A percentile compares a stretch with the other conserved stretches of the same genome.
Conservation (phyloP, 2,888 invertebrate species). For the Lasiommata megera region DNA sequence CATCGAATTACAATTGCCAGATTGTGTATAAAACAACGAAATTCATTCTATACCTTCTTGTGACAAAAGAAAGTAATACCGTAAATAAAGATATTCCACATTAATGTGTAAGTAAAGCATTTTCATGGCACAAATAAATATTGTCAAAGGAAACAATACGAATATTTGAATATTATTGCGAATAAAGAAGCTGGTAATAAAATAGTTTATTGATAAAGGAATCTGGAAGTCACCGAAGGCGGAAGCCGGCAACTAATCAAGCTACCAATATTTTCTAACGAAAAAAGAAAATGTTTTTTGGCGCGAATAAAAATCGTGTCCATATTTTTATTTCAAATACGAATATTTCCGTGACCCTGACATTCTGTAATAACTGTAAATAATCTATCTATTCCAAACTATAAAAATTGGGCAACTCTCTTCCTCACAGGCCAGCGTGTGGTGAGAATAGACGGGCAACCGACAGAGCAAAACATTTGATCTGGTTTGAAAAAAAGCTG, state of each 20-base stretch:
- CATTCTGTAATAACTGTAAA: too few relatives aligned
- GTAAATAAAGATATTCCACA: neutral
- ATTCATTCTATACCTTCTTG: too few relatives aligned
- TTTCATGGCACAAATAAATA: conserved; percentile 1
- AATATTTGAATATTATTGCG: conserved; percentile 24
- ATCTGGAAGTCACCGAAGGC: conserved; percentile 26
- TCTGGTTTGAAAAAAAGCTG: too few relatives aligned
- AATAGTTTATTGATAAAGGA: conserved; percentile 32
- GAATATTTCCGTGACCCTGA: neutral
- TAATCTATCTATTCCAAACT: too few relatives aligned
- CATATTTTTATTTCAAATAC: neutral
- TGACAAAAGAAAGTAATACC: conserved; percentile 5
- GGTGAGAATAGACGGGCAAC: too few relatives aligned
- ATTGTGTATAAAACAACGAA: too few relatives aligned
- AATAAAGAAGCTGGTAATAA: conserved; percentile 28
- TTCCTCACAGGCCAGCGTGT: too few relatives aligned
- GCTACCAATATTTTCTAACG: conserved; percentile 15
- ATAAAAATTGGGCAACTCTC: too few relatives aligned
- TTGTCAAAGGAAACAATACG: conserved; percentile 20
- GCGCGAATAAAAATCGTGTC: neutral
- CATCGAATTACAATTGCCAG: too few relatives aligned
- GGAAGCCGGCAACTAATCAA: conserved; percentile 28
- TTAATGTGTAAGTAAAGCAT: neutral
- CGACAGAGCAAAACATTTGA: too few relatives aligned
- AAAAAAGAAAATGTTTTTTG: conserved; percentile 10